Conservation (phyloP, 2,797 vertebrate species). For the Gymnocypris eckloni region DNA sequence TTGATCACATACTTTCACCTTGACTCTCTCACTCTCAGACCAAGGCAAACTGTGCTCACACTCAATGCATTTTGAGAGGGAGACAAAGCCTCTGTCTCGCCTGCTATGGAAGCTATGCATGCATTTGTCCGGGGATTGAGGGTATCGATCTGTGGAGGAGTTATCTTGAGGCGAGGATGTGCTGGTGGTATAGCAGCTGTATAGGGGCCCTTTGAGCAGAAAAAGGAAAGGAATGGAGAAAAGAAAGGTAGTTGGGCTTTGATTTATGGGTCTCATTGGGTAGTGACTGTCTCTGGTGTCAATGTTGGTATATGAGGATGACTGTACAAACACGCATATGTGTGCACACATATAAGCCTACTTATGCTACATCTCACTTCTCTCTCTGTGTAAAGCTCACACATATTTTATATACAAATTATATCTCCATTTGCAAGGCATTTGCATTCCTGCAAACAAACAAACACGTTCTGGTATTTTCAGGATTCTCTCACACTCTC, state of each 20-base stretch:
- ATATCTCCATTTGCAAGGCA: slow-evolving; percentile 3
- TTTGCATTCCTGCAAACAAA: not conserved
- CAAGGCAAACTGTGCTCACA: slow-evolving; percentile 39
- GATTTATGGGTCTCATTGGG: slow-evolving; percentile 35
- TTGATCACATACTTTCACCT: slow-evolving; percentile 56
- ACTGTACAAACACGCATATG: slow-evolving; percentile 22
- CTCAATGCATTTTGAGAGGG: slow-evolving; percentile 34
- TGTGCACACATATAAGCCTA: not conserved
- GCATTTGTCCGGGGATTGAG: slow-evolving; percentile 52
- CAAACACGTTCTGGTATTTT: slow-evolving; percentile 13
- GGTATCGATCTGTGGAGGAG: slow-evolving; percentile 56
- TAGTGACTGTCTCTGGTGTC: slow-evolving; percentile 27
- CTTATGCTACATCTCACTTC: not conserved
- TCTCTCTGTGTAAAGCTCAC: not conserved
- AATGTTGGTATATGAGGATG: slow-evolving; percentile 16
- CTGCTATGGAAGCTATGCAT: slow-evolving; percentile 44
- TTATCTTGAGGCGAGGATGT: slow-evolving; percentile 55
- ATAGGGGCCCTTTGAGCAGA: slow-evolving; percentile 48
- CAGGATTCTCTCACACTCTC: not conserved
- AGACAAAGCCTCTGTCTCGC: slow-evolving; percentile 34
- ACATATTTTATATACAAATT: not conserved
- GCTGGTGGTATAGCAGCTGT: slow-evolving; percentile 44
- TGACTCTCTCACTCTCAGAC: slow-evolving; percentile 31
- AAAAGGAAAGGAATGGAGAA: slow-evolving; percentile 16
- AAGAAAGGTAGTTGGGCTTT: slow-evolving; percentile 17